Percentiles rank a stretch among this genome's conserved stretches.
These are phyloP conservation scores for Apomyelois bistriatella DNA, from an alignment of 2,888 invertebrate genomes.

Conservation along the genomic window DNA sequence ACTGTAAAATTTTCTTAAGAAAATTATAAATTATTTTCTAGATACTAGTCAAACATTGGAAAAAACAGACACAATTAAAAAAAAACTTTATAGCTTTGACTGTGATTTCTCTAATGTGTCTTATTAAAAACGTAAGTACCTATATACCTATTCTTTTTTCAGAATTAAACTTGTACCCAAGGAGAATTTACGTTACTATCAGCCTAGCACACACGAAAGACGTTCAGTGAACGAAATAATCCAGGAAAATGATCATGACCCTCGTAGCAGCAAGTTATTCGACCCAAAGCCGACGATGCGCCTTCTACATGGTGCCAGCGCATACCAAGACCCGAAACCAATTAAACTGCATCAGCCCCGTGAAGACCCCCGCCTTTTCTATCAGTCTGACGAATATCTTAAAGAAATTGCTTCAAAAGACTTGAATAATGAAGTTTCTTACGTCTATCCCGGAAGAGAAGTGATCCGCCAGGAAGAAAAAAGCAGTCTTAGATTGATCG, in stretches of 20 bases:
- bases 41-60: too few relatives aligned
- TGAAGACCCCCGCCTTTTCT: conserved; percentile 67
- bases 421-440: conserved; percentile 51
- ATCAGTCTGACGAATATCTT: conserved; percentile 67
- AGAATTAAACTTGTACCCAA: conserved; percentile 46
- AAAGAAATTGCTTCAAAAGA: conserved; percentile 54
- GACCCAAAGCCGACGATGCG: conserved; percentile 41
- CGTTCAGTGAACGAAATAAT: conserved; percentile 33
- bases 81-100: background rate
- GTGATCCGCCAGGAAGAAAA: conserved; percentile 43
- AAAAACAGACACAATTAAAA: too few relatives aligned
- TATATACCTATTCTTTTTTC: conserved; percentile 25
- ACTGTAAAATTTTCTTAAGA: too few relatives aligned
- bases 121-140: too few relatives aligned
- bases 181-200: conserved; percentile 24
- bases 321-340: conserved; percentile 39
- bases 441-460: conserved; percentile 54
- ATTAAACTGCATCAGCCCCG: conserved; percentile 56
- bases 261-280: conserved; percentile 56
- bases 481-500: background rate
- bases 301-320: conserved; percentile 36
- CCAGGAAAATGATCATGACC: conserved; percentile 57
- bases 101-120: background rate
- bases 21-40: too few relatives aligned
- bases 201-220: conserved; percentile 27